Evolutionary conservation across 23 tunicate species (phyloP), one percentile per base, ranked within the genome.

Genomic region (Trididemnum nubilum): DNA sequence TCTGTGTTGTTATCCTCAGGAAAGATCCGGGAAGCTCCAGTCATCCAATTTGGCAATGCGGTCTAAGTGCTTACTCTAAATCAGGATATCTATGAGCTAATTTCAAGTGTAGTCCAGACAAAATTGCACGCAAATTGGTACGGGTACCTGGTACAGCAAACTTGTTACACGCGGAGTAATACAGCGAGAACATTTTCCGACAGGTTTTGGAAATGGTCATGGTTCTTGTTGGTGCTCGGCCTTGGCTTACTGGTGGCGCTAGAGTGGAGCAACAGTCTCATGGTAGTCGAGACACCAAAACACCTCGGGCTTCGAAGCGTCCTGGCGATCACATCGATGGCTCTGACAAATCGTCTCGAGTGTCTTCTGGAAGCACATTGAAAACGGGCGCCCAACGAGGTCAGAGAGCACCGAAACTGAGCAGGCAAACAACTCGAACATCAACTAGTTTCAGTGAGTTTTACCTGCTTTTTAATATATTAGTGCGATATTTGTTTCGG

Each of bases 201-300:
- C 35, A 93, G 98, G 98, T 93, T 24, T 59, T 93, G 5, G 98
- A 93, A 65, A 93, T 93, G 98, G 98, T 93, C 58, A 93, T 93
- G 98, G 89, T 87, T 9, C 54, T 93, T 30, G 93, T 93, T 26
- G 93, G 86, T 0, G 92, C 89, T 2, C 84, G 78, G 2, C 98
- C 98, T 18, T 93, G 89, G 86, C 67, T 87, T 19, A 74, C 58
- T 22, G n/a, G n/a, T n/a, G 84, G 84, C 15, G 19, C 90, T 0
- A 40, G 90, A 49, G 71, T 73, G 35, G 97, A 91, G 0, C 97
- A 86, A 29, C 97, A 81, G 66, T 90, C 96, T 0, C 90, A 91
- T 69, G 90, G 89, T 21, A 73, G 87, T n/a, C 34, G 81, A 0
- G 97, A 91, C 38, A 44, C 77, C 27, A 91, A 85, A 37, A 91